These are phyloP conservation scores for Leptarthrus brevirostris DNA, from an alignment of 2,888 invertebrate species.

Conservation along the genomic window DNA sequence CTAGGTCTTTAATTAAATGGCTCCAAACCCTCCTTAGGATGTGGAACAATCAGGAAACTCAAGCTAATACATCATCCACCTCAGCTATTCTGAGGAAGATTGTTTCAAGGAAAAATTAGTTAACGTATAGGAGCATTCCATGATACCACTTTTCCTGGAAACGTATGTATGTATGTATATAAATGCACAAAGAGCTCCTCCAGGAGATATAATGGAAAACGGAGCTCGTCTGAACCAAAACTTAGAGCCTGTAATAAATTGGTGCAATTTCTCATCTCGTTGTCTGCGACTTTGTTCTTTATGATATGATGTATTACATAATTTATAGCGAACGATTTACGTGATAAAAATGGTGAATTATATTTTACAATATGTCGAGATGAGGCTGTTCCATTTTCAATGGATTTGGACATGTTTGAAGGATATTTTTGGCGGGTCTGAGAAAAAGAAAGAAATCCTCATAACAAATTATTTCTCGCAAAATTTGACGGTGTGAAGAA, in stretches of 20 bases:
- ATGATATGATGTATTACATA: constrained; percentile 43
- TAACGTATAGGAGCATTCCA: not conserved
- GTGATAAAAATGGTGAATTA: constrained; percentile 48
- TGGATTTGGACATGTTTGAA: constrained; percentile 43
- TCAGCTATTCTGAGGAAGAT: not conserved
- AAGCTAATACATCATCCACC: constrained; percentile 26
- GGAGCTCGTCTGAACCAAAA: not conserved
- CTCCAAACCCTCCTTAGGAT: not conserved
- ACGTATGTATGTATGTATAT: constrained; percentile 9
- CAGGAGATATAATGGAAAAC: not conserved
- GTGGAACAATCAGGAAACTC: constrained; percentile 23
- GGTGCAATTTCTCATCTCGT: constrained; percentile 43
- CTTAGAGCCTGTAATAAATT: constrained; percentile 33
- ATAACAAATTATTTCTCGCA: constrained; percentile 28
- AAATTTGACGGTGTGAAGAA: constrained; percentile 34
- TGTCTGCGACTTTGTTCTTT: constrained; percentile 34
- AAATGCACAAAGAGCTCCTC: constrained; percentile 4
- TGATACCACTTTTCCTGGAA: not conserved
- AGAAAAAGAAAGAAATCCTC: constrained; percentile 1
- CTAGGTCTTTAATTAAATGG: constrained; percentile 11
- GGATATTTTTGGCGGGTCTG: constrained; percentile 12
- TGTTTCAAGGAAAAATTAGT: constrained; percentile 32
- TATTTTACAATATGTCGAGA: constrained; percentile 47
- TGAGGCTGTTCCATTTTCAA: constrained; percentile 37
- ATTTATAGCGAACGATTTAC: constrained; percentile 48